These are phyloP conservation scores for Popillia japonica DNA, from an alignment of 1,140 invertebrate species.

Conservation along the genomic window DNA sequence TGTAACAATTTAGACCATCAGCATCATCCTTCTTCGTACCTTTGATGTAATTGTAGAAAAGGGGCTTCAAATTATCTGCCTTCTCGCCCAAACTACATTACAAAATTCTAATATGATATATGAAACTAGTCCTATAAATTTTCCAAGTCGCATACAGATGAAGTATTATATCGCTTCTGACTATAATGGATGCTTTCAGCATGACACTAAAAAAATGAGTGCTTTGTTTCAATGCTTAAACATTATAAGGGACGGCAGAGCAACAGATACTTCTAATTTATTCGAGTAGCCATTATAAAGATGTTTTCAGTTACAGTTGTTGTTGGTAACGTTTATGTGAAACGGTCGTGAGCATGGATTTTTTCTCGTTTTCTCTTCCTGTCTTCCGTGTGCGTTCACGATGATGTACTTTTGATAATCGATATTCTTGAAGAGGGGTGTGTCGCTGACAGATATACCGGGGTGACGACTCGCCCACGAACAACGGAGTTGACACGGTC, in stretches of 20 bases:
- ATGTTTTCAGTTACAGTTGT: not conserved
- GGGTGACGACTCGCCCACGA: slow-evolving; percentile 35
- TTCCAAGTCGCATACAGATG: no score
- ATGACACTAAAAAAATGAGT: not conserved
- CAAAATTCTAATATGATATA: no score
- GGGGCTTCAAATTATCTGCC: no score
- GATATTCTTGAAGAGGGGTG: slow-evolving; percentile 63
- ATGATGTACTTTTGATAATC: slow-evolving; percentile 53
- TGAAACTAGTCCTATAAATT: no score
- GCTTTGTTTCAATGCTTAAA: no score
- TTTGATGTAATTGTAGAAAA: no score
- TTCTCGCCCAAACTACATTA: no score
- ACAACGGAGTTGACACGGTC: slow-evolving; percentile 40
- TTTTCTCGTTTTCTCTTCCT: not conserved
- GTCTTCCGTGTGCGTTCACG: not conserved
- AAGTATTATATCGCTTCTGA: no score
- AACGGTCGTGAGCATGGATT: not conserved
- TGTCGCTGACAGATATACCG: slow-evolving; percentile 43
- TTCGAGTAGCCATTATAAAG: not conserved
- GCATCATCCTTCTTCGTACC: no score
- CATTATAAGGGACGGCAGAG: no score
- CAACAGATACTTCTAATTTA: not conserved
- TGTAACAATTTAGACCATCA: no score
- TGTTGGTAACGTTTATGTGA: not conserved
- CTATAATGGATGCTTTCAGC: not conserved